Percentiles rank a stretch among this genome's conserved stretches.
These are phyloP conservation scores for Camarhynchus parvulus DNA, from an alignment of 2,113 vertebrate species.

Conservation along the genomic window DNA sequence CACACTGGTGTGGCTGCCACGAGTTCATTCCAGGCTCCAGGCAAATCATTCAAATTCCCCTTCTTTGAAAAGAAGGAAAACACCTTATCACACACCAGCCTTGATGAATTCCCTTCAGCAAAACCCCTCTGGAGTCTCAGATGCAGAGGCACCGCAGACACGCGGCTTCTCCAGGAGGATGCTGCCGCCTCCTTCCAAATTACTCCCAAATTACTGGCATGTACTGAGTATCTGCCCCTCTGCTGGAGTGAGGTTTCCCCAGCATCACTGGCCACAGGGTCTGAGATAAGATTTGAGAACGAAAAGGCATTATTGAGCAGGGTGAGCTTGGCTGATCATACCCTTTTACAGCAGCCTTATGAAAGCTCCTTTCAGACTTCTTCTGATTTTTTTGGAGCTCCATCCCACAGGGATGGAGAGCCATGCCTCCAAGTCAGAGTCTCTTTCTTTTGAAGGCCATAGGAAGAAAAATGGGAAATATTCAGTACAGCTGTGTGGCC, in stretches of 20 bases:
- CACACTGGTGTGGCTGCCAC: not conserved
- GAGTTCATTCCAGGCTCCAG: not conserved
- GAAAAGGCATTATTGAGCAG: not conserved
- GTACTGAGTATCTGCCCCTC: fast-evolving
- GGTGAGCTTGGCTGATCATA: fast-evolving
- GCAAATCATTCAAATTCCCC: slow-evolving; percentile 11
- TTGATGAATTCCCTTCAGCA: not conserved
- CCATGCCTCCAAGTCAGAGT: not conserved
- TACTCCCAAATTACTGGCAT: not conserved
- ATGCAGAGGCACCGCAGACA: not conserved
- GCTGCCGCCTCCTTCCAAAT: not conserved
- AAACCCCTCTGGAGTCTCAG: not conserved
- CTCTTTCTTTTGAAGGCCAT: not conserved
- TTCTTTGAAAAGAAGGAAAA: not conserved
- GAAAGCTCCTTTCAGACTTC: not conserved
- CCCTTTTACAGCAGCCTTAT: not conserved
- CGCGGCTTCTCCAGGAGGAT: not conserved
- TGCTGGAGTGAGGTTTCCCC: not conserved
- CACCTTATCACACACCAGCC: not conserved
- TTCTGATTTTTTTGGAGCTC: not conserved
- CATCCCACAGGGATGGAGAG: not conserved
- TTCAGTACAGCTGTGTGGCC: not conserved
- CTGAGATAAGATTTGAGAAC: not conserved
- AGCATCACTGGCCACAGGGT: fast-evolving
- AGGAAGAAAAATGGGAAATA: not conserved